Conservation (phyloP, 2,797 vertebrate genomes). For the Gymnoscopelus microlampas region DNA sequence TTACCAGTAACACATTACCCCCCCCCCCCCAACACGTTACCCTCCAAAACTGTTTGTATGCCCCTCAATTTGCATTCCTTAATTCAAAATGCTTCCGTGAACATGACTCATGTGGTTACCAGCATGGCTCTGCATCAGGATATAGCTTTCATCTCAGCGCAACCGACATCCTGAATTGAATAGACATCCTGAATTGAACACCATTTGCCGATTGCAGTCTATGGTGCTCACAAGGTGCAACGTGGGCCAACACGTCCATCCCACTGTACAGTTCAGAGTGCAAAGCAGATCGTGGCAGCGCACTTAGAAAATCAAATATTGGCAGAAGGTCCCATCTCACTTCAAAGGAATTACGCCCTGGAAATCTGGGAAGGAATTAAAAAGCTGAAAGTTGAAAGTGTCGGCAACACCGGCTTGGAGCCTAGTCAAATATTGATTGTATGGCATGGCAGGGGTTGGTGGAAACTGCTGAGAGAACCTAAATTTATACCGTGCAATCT, state of each 20-base stretch:
- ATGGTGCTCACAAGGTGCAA: slow-evolving; percentile 15
- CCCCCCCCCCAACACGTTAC: neutral
- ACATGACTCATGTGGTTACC: neutral
- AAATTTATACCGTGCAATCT: slow-evolving; percentile 61
- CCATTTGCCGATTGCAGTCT: slow-evolving; percentile 9
- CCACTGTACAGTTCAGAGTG: slow-evolving; percentile 60
- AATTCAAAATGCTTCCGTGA: neutral
- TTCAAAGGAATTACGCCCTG: slow-evolving; percentile 44
- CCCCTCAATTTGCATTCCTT: neutral
- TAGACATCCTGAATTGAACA: too few species aligned
- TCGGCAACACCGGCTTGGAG: slow-evolving; percentile 43
- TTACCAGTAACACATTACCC: too few species aligned
- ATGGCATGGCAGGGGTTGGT: slow-evolving; percentile 45
- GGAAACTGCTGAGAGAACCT: slow-evolving; percentile 70
- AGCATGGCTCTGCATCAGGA: neutral
- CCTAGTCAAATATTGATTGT: slow-evolving; percentile 80
- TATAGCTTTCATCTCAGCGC: neutral
- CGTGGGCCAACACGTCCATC: slow-evolving; percentile 35
- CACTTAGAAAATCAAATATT: slow-evolving; percentile 69
- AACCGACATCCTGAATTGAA: neutral
- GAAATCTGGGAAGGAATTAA: slow-evolving; percentile 41
- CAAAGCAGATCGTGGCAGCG: slow-evolving; percentile 29
- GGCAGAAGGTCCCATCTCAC: slow-evolving; percentile 46
- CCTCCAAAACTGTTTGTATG: neutral
- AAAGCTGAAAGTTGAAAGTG: slow-evolving; percentile 46